phyloP scores from a whole-genome alignment of 2,113 vertebrate species.

The Ancistrus triradiatus region DNA sequence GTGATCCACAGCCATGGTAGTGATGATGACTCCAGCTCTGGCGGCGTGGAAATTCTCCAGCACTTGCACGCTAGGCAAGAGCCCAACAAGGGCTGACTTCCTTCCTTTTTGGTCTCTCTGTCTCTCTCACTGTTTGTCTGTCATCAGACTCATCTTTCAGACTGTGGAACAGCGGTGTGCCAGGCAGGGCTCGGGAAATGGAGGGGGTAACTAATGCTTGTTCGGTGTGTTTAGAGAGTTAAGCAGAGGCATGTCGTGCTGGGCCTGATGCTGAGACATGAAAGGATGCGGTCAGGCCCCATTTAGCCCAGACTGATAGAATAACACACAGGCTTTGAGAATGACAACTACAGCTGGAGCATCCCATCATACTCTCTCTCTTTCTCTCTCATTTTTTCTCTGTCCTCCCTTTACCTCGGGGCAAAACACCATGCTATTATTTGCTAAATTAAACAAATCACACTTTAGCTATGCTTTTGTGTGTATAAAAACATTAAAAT shows the following conservation, averaged over 20 bases:
- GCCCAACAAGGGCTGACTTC: constrained; percentile 54
- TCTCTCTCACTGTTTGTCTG: constrained; percentile 53
- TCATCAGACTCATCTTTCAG: constrained; percentile 61
- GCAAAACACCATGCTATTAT: constrained; percentile 2
- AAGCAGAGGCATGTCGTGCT: constrained; percentile 59
- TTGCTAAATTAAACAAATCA: constrained; percentile 5
- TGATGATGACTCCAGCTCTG: constrained; percentile 52
- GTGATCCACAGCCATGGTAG: constrained; percentile 65
- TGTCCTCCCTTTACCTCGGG: constrained; percentile 1
- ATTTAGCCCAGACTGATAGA: constrained; percentile 71
- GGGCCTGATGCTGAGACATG: constrained; percentile 59
- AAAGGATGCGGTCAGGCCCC: constrained; percentile 69
- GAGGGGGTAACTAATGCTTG: constrained; percentile 59
- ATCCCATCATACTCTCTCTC: constrained; percentile 18
- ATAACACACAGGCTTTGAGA: constrained; percentile 62
- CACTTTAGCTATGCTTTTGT: neutral
- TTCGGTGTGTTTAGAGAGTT: constrained; percentile 57
- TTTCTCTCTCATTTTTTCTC: neutral
- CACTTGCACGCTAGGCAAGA: constrained; percentile 40
- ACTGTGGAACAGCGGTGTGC: constrained; percentile 47
- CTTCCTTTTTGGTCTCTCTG: constrained; percentile 59
- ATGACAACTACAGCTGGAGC: constrained; percentile 53
- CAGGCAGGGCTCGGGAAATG: constrained; percentile 19
- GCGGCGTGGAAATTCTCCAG: constrained; percentile 58
- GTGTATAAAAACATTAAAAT: neutral